These are phyloP conservation scores for Pherbina coryleti DNA, from an alignment of 2,888 invertebrate species.

Conservation along the genomic window DNA sequence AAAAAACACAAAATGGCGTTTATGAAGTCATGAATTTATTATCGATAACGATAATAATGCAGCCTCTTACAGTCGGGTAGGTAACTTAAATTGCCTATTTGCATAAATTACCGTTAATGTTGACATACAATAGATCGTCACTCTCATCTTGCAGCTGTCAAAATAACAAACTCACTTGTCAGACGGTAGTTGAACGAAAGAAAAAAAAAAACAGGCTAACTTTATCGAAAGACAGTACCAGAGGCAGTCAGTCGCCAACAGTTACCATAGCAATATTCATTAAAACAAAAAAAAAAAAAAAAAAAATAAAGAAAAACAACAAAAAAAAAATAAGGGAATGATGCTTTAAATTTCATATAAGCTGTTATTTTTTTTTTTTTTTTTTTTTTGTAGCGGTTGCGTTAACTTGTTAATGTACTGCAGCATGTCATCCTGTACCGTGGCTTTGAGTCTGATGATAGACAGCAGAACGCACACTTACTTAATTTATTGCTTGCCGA, in stretches of 20 bases:
- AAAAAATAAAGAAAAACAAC: no score
- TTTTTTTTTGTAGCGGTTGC: no score
- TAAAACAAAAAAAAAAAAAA: background rate
- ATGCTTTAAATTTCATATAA: background rate
- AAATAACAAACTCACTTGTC: conserved; percentile 29
- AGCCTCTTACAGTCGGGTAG: no score
- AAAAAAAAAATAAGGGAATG: no score
- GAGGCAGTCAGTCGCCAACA: background rate
- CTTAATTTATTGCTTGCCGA: no score
- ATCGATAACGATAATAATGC: background rate
- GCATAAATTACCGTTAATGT: background rate
- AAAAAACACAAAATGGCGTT: background rate
- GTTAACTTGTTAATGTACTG: no score
- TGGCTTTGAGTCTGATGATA: no score
- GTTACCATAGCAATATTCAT: background rate
- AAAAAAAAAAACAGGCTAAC: background rate
- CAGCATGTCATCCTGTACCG: no score
- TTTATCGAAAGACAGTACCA: background rate
- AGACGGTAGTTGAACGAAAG: background rate
- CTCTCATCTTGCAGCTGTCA: conserved; percentile 19
- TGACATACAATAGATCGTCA: background rate
- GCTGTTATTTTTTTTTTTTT: no score
- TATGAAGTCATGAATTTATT: background rate
- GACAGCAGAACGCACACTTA: no score
- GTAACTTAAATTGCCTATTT: background rate